These are phyloP conservation scores for Hoplias malabaricus DNA, from an alignment of 2,113 vertebrate genomes.

Conservation along the genomic window DNA sequence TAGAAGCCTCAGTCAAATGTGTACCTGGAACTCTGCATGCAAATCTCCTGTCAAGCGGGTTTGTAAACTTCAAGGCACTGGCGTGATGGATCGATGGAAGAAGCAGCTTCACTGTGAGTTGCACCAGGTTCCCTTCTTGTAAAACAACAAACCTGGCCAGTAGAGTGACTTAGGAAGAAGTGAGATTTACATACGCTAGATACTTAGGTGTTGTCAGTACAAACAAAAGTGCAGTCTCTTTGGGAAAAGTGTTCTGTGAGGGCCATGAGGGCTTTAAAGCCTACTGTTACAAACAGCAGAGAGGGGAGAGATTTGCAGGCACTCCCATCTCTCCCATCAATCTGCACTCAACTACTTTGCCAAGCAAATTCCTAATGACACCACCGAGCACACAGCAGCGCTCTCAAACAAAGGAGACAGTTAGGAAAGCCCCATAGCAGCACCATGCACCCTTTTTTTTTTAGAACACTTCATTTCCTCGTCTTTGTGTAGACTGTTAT, in stretches of 20 bases:
- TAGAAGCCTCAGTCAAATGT: conserved; percentile 66
- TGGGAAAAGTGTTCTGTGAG: not conserved
- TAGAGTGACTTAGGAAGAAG: conserved; percentile 5
- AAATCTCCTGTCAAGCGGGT: conserved; percentile 58
- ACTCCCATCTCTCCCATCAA: conserved; percentile 63
- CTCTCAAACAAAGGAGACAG: conserved; percentile 71
- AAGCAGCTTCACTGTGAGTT: not conserved
- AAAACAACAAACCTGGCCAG: not conserved
- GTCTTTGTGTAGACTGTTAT: conserved; percentile 19
- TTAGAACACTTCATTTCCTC: conserved; percentile 10
- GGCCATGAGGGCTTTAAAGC: conserved; percentile 2
- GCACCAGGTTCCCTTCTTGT: not conserved
- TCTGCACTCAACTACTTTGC: conserved; percentile 65
- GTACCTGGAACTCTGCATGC: conserved; percentile 67
- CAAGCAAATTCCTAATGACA: conserved; percentile 62
- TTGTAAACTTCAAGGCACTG: conserved; percentile 36
- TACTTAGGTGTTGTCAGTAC: not conserved
- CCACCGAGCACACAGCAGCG: conserved; percentile 62
- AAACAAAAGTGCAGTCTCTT: too few relatives aligned
- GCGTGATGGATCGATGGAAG: not conserved
- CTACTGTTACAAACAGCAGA: conserved; percentile 42
- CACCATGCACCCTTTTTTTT: not conserved
- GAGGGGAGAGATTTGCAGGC: conserved; percentile 61
- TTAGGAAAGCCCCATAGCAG: conserved; percentile 50
- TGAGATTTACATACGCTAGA: not conserved